A percentile compares a stretch with the other conserved stretches of the same genome.
Evolutionary conservation across 2,113 vertebrate genomes (phyloP).

Genomic region (Sorex fumeus): DNA sequence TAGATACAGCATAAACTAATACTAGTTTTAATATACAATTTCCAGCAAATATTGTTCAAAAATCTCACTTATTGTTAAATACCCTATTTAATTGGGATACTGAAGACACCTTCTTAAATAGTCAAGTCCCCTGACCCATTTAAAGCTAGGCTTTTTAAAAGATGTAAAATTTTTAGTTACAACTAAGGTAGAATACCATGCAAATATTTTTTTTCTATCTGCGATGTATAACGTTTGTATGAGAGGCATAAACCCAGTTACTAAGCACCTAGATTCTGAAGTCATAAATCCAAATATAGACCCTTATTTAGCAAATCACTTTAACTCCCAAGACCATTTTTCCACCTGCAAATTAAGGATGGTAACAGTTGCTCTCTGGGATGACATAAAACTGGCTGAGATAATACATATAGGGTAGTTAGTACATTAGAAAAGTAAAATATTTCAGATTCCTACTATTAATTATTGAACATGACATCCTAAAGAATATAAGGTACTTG

Average conservation of each 20-base stretch:
- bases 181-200: not conserved
- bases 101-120: not conserved
- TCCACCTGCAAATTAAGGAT: not conserved
- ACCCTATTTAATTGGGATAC: not conserved
- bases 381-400: not conserved
- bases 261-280: not conserved
- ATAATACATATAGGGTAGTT: not conserved
- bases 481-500: not conserved
- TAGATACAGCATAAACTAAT: not conserved
- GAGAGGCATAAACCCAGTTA: not conserved
- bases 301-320: not conserved
- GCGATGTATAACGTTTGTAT: not conserved
- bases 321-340: not conserved
- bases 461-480: not conserved
- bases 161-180: not conserved
- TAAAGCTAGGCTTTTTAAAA: not conserved
- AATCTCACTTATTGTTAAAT: not conserved
- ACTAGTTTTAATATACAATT: not conserved
- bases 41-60: not conserved
- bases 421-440: not conserved
- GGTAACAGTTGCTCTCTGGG: not conserved
- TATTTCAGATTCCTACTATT: not conserved
- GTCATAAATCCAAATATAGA: not conserved
- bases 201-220: not conserved
- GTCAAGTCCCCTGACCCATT: not conserved